Evolutionary conservation across 2,113 vertebrate genomes (phyloP).

Genomic region (Otis tarda): DNA sequence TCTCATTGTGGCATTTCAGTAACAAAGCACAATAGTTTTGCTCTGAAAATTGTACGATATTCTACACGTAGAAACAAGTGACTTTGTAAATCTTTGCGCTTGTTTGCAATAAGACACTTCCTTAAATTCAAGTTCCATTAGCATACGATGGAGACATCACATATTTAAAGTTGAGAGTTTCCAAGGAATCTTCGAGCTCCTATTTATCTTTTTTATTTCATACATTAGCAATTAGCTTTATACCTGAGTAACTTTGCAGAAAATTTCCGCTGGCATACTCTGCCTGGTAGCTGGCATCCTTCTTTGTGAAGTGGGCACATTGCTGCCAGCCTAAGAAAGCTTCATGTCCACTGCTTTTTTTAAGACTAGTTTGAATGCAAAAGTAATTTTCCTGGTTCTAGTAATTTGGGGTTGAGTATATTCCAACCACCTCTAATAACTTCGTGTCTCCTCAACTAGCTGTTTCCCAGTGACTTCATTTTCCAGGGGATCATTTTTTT

Average conservation of each 20-base stretch:
- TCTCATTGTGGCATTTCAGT: neutral
- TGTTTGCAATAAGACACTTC: neutral
- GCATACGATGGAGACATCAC: neutral
- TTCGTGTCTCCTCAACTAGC: neutral
- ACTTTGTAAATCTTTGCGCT: neutral
- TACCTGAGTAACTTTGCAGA: neutral
- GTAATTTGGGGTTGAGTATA: neutral
- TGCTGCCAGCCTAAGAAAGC: neutral
- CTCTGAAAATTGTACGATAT: neutral
- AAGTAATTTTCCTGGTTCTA: neutral
- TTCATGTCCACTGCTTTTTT: neutral
- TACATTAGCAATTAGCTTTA: neutral
- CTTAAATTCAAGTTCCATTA: neutral
- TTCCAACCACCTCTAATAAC: neutral
- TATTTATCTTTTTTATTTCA: neutral
- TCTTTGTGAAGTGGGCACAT: accelerated
- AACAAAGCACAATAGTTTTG: neutral
- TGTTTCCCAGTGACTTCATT: neutral
- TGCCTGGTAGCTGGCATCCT: neutral
- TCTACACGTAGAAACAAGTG: neutral
- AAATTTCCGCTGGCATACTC: neutral
- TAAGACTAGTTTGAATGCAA: neutral
- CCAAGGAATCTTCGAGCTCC: neutral
- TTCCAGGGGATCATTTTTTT: neutral
- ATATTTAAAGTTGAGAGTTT: neutral